Evolutionary conservation across 2,888 invertebrate genomes (phyloP), one percentile per base, ranked within the genome.

Genomic region (Napeogenes sylphis): DNA sequence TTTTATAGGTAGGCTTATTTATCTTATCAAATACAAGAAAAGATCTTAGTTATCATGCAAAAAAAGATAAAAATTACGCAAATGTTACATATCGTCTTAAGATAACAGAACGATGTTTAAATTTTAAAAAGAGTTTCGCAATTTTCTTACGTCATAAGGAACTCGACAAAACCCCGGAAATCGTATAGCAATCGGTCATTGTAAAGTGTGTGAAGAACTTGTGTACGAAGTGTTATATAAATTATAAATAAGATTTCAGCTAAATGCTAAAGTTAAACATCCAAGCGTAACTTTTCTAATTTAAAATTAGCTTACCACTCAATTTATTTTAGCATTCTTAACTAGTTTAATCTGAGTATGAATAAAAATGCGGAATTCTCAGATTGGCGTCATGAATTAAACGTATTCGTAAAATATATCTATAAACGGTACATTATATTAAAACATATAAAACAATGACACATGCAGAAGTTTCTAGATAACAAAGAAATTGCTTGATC

Each of bases 141-240:
- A 65, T 63, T 62, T 65, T 59, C 8, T 69, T 66, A 72, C 70
- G 68, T 70, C 71, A 70, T 65, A 56, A 66, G 58, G 61, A 66
- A 72, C 62, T 59, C 68, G 66, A 73, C 72, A 76, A 75, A 75
- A 77, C 72, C 71, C 60, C 73, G 78, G 76, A 77, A 77, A 73
- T 68, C 62, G 67, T 68, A 65, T 21, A 61, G 63, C 63, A 67
- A 65, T 69, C 71, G 71, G 70, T 74, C 67, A 67, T 69, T 71
- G 73, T 70, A 21, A 21, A 12, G 42, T 42, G 42, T 42, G 42
- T 12, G 42, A 42, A 42, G 10, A 42, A 42, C 10, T 6, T 38
- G 38, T 21, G 21, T 21, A 21, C 4, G 35, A 35, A 35, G 35
- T 35, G 35, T 35, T 35, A 35, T 42, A 42, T 42, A 42, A 42